These are phyloP conservation scores for Arctopsyche grandis DNA, from an alignment of 1,140 invertebrate genomes.

Conservation along the genomic window DNA sequence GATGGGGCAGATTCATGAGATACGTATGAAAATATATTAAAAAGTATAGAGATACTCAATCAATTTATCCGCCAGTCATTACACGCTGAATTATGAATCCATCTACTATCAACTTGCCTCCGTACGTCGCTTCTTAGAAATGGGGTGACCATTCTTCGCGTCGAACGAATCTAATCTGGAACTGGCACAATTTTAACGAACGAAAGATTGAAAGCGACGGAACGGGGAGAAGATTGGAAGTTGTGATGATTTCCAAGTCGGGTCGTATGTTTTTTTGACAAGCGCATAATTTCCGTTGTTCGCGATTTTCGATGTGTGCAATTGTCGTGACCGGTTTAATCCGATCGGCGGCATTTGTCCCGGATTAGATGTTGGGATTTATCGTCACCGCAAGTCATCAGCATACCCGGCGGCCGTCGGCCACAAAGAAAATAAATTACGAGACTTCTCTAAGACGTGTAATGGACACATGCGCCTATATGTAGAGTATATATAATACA, in stretches of 20 bases:
- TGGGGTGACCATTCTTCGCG: neutral
- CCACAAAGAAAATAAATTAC: constrained; percentile 47
- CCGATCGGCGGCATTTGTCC: no score
- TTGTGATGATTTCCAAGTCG: no score
- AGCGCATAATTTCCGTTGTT: no score
- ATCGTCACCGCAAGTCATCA: constrained; percentile 34
- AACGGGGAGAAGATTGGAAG: no score
- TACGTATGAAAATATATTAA: constrained; percentile 40
- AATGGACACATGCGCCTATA: constrained; percentile 30
- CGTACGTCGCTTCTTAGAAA: constrained; percentile 1
- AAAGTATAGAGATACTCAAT: constrained; percentile 41
- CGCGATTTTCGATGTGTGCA: no score
- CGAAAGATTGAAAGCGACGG: no score
- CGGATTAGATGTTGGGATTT: neutral
- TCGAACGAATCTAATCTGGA: no score
- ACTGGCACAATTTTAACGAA: no score
- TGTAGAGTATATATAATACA: neutral
- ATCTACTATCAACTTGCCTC: constrained; percentile 24
- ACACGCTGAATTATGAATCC: constrained; percentile 45
- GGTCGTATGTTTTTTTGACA: no score
- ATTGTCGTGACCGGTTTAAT: no score
- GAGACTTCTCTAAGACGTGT: constrained; percentile 41
- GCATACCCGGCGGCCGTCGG: constrained; percentile 31
- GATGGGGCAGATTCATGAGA: constrained; percentile 8
- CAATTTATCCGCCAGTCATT: constrained; percentile 46